A percentile compares a stretch with the other conserved stretches of the same genome.
Evolutionary conservation across 2,797 vertebrate species (phyloP).

Genomic region (Oryzias dopingdopingensis): DNA sequence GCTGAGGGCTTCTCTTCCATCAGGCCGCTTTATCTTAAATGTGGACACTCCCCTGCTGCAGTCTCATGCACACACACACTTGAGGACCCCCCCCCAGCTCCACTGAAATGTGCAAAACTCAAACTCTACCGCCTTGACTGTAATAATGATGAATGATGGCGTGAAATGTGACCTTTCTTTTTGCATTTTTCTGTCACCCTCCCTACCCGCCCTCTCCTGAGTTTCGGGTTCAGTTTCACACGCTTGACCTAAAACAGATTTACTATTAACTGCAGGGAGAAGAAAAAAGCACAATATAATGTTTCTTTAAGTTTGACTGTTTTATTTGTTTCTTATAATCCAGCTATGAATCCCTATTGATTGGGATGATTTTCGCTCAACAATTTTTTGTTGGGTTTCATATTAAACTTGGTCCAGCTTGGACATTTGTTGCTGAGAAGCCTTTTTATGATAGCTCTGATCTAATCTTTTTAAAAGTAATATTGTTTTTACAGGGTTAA

Average conservation of each 20-base stretch:
- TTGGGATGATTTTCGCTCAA: too few relatives aligned
- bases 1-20: conserved; percentile 62
- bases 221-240: conserved; percentile 37
- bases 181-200: conserved; percentile 51
- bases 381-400: too few relatives aligned
- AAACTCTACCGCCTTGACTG: conserved; percentile 28
- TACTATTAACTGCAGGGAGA: background rate
- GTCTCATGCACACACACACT: conserved; percentile 10
- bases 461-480: too few relatives aligned
- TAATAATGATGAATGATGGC: conserved; percentile 68
- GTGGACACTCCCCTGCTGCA: conserved; percentile 37
- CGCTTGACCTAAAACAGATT: conserved; percentile 22
- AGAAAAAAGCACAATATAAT: too few relatives aligned
- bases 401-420: too few relatives aligned
- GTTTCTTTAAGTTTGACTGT: too few relatives aligned
- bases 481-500: too few relatives aligned
- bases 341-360: too few relatives aligned
- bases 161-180: conserved; percentile 65
- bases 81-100: background rate
- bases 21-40: conserved; percentile 57
- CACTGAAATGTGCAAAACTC: conserved; percentile 27
- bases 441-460: too few relatives aligned
- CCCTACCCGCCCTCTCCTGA: conserved; percentile 13
- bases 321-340: too few relatives aligned
- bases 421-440: too few relatives aligned